phyloP scores from a whole-genome alignment of 2,888 invertebrate genomes.

The Tromatobia lineatoria region DNA sequence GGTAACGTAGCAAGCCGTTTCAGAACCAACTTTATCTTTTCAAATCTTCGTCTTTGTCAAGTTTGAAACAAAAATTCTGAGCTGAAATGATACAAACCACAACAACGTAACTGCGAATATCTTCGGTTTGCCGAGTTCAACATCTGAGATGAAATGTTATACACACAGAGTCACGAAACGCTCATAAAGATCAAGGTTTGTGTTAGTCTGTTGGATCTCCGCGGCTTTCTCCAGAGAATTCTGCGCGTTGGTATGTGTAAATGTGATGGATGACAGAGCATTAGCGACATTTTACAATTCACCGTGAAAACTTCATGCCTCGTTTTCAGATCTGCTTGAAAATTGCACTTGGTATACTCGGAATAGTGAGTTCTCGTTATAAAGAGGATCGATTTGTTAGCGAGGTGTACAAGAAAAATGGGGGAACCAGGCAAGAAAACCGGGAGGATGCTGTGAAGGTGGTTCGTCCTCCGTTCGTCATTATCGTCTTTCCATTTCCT shows the following conservation, averaged over 20 bases:
- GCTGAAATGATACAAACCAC: constrained; percentile 11
- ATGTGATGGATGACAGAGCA: constrained; percentile 14
- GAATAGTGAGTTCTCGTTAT: not conserved
- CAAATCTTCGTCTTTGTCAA: not conserved
- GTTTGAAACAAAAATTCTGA: not conserved
- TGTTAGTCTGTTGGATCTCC: not conserved
- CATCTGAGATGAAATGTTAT: constrained; percentile 5
- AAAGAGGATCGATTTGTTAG: constrained; percentile 31
- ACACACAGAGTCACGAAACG: constrained; percentile 7
- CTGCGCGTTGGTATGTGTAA: not conserved
- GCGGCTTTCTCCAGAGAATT: not conserved
- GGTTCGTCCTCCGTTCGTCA: constrained; percentile 53
- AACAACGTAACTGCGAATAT: not conserved
- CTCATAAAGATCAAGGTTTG: constrained; percentile 4
- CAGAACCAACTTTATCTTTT: not conserved
- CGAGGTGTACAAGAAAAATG: not conserved
- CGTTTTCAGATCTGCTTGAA: not conserved
- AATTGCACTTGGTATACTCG: not conserved
- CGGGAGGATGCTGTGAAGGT: not conserved
- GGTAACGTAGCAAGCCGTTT: not conserved
- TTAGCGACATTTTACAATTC: constrained; percentile 9
- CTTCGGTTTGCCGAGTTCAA: constrained; percentile 1
- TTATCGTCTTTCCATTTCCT: constrained; percentile 68
- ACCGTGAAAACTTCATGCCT: not conserved
- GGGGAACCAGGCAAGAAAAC: constrained; percentile 4